Conservation (phyloP, 2,113 vertebrate species). For the Pipa parva region DNA sequence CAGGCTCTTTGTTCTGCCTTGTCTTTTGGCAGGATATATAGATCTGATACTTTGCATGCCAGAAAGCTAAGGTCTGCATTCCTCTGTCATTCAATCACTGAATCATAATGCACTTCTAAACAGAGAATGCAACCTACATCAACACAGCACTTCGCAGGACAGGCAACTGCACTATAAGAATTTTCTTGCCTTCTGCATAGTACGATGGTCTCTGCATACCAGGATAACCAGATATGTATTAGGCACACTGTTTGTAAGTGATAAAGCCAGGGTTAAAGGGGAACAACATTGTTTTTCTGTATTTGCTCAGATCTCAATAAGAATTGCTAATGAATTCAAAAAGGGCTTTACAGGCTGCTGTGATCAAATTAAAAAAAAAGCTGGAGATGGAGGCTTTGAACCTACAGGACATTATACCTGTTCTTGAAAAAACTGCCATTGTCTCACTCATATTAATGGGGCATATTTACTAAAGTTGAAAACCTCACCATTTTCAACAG, state of each 20-base stretch:
- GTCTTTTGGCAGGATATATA: slow-evolving; percentile 37
- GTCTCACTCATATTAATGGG: no score
- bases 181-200: slow-evolving; percentile 21
- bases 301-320: no score
- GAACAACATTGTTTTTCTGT: no score
- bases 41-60: slow-evolving; percentile 31
- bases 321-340: no score
- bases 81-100: slow-evolving; percentile 39
- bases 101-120: slow-evolving; percentile 31
- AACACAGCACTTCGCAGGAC: slow-evolving; percentile 7
- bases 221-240: no score
- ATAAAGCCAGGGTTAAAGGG: slow-evolving; percentile 1
- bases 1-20: slow-evolving; percentile 24
- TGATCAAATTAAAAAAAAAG: no score
- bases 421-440: no score
- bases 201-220: slow-evolving; percentile 7
- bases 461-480: no score
- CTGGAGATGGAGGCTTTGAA: no score
- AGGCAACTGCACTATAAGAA: slow-evolving; percentile 13
- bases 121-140: slow-evolving; percentile 1
- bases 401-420: no score
- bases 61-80: slow-evolving; percentile 27
- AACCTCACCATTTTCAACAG: no score
- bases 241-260: slow-evolving; percentile 5
- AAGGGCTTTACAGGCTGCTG: no score